Base-by-base conservation (phyloP, 2,113 vertebrate genomes). In the Lepus americanus region DNA sequence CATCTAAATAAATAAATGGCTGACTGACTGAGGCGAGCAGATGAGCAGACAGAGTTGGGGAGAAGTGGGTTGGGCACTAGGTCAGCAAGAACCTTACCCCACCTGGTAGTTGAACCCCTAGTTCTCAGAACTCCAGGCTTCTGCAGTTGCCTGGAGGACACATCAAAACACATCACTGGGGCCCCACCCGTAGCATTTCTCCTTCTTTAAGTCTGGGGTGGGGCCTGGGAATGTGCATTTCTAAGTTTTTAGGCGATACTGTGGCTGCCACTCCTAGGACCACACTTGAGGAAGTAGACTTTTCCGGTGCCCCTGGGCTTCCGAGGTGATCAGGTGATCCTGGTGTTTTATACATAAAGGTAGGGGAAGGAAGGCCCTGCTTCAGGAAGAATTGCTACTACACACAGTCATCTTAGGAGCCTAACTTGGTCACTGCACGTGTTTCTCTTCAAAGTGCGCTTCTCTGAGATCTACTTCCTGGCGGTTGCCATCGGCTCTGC, bases 391-490 rank as follows among this genome's bases (percentile, higher is more conserved):
- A 39, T 49, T 5, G 36, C 33, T 55, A 1, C 29, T n/a, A 44
- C 61, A 27, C 0, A 67, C 0, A 14, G 31, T 17, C 31, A 82
- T 5, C 11, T 49, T 14, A 64, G 70, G 79, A 53, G 27, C 29
- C 44, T 64, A 31, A 73, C 59, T n/a, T 80, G 59, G 63, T 83
- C 23, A 74, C 55, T 17, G 67, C 77, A 25, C 89, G 31, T 96
- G 96, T 79, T 97, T 94, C 87, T 96, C 96, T 33, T 11, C 9
- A 1, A 98, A 99, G 99, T 98, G 44, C 98, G 78, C 1, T 99
- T 99, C 98, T 99, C 99, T 0, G 99, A 99, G 95, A 98, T 99
- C 59, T 97, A 99, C 33, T 98, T 99, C 85, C 98, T 99, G 97
- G 98, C 97, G 0, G 85, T 99, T 90, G 98, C 98, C 93, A 98